A percentile compares a stretch with the other conserved stretches of the same genome.
Conservation (phyloP, 2,888 invertebrate genomes). For the Brachynemurus nebulosus region DNA sequence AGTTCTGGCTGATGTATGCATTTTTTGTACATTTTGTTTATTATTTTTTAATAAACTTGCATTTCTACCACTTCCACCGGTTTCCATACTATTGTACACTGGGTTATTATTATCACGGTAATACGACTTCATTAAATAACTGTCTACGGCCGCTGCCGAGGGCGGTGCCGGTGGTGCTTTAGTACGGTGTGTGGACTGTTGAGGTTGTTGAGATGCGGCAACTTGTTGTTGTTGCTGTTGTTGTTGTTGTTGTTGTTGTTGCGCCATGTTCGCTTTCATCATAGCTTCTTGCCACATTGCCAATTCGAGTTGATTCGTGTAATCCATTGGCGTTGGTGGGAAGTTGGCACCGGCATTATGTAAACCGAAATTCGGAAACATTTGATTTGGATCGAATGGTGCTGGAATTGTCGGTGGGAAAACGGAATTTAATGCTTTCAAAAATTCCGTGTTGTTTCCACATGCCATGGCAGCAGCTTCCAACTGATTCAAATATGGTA, state of each 20-base stretch:
- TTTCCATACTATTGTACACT: slow-evolving; percentile 4
- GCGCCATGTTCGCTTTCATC: slow-evolving; percentile 34
- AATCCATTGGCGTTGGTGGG: slow-evolving; percentile 31
- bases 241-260: slow-evolving; percentile 22
- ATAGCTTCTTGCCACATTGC: slow-evolving; percentile 60
- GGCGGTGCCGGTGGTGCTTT: too few species aligned
- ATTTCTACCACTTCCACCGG: too few species aligned
- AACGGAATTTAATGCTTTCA: slow-evolving; percentile 39
- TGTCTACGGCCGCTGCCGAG: slow-evolving; percentile 14
- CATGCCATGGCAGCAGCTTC: slow-evolving; percentile 40
- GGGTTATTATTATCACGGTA: slow-evolving; percentile 10
- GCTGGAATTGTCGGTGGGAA: slow-evolving; percentile 30
- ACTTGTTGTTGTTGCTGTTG: slow-evolving; percentile 24
- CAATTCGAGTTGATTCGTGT: slow-evolving; percentile 40
- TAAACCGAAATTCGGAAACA: slow-evolving; percentile 31
- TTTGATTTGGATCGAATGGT: slow-evolving; percentile 31
- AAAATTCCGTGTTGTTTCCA: slow-evolving; percentile 37
- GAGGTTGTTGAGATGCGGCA: slow-evolving; percentile 9
- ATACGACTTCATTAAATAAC: slow-evolving; percentile 10
- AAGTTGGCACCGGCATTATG: slow-evolving; percentile 18
- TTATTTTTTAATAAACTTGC: slow-evolving; percentile 19
- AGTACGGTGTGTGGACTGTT: slow-evolving; percentile 4
- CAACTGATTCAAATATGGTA: slow-evolving; percentile 51
- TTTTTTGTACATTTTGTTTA: slow-evolving; percentile 21
- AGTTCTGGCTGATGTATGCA: slow-evolving; percentile 35